Conservation (phyloP, 2,797 vertebrate genomes). For the Scarus forsteni region DNA sequence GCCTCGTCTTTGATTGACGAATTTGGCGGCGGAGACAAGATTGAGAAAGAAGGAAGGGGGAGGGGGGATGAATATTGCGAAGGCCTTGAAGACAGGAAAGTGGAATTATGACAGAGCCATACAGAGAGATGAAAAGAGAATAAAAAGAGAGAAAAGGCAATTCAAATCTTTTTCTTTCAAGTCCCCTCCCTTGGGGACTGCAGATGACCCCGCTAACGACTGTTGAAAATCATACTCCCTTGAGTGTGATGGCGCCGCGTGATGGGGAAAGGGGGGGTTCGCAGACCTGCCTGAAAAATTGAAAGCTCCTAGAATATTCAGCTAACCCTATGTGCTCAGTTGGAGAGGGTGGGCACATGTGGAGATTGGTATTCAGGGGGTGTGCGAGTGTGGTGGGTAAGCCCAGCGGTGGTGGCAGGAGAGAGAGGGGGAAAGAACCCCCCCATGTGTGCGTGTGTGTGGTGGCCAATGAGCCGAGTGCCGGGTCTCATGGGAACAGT, state of each 20-base stretch:
- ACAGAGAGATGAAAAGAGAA: slow-evolving; percentile 55
- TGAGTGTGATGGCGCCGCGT: slow-evolving; percentile 62
- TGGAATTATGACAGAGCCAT: slow-evolving; percentile 70
- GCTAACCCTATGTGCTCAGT: slow-evolving; percentile 64
- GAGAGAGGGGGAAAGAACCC: slow-evolving; percentile 36
- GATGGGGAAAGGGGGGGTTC: slow-evolving; percentile 63
- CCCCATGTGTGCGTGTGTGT: slow-evolving; percentile 42
- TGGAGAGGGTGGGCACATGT: slow-evolving; percentile 41
- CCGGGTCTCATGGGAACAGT: slow-evolving; percentile 59
- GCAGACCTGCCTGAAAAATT: slow-evolving; percentile 79
- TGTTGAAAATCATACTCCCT: slow-evolving; percentile 73
- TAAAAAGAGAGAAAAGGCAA: slow-evolving; percentile 62
- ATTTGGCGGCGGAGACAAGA: slow-evolving; percentile 61
- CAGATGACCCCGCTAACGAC: slow-evolving; percentile 80
- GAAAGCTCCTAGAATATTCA: slow-evolving; percentile 80
- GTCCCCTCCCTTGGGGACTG: slow-evolving; percentile 68
- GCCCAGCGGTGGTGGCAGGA: slow-evolving; percentile 52
- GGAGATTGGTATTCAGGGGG: slow-evolving; percentile 68
- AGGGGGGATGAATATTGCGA: slow-evolving; percentile 49
- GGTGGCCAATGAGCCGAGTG: slow-evolving; percentile 71
- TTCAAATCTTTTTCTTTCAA: slow-evolving; percentile 77
- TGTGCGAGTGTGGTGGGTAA: slow-evolving; percentile 60
- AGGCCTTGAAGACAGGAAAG: slow-evolving; percentile 75
- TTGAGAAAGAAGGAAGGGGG: slow-evolving; percentile 22
- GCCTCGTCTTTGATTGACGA: slow-evolving; percentile 73